Evolutionary conservation across 2,888 invertebrate genomes (phyloP).

Genomic region (Dastarcus helophoroides): DNA sequence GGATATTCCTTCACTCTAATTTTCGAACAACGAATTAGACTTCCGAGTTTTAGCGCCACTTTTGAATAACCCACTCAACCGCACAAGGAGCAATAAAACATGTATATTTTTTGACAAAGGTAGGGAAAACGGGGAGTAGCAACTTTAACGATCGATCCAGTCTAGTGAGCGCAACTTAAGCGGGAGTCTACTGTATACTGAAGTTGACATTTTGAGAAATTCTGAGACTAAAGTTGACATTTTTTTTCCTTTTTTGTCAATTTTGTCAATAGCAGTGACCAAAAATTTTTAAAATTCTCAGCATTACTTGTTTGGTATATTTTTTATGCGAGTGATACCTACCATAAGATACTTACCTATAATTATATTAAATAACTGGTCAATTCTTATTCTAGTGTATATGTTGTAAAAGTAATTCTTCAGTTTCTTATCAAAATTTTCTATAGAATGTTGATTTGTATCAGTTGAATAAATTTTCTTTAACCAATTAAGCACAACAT

Average conservation of each 20-base stretch:
- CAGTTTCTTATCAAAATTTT: conserved; percentile 63
- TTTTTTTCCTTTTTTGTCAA: conserved; percentile 1
- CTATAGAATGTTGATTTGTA: conserved; percentile 47
- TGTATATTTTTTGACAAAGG: too few relatives aligned
- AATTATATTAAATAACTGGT: conserved; percentile 90
- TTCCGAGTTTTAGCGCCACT: too few relatives aligned
- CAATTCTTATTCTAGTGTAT: conserved; percentile 78
- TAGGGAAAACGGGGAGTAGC: too few relatives aligned
- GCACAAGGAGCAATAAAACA: too few relatives aligned
- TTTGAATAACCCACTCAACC: too few relatives aligned
- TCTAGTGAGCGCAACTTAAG: too few relatives aligned
- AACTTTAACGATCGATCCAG: too few relatives aligned
- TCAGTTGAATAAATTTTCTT: conserved; percentile 67
- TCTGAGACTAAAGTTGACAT: background rate
- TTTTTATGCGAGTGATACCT: too few relatives aligned
- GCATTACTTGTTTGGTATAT: too few relatives aligned
- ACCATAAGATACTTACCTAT: conserved; percentile 48
- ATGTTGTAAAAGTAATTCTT: conserved; percentile 77
- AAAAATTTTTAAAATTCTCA: too few relatives aligned
- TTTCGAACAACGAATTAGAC: too few relatives aligned
- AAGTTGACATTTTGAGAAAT: background rate
- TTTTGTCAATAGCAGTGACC: conserved; percentile 2
- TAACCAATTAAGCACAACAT: conserved; percentile 78
- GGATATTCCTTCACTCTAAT: too few relatives aligned
- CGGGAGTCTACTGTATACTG: background rate